Evolutionary conservation across 2,888 invertebrate species (phyloP).

Genomic region (Meta bourneti): DNA sequence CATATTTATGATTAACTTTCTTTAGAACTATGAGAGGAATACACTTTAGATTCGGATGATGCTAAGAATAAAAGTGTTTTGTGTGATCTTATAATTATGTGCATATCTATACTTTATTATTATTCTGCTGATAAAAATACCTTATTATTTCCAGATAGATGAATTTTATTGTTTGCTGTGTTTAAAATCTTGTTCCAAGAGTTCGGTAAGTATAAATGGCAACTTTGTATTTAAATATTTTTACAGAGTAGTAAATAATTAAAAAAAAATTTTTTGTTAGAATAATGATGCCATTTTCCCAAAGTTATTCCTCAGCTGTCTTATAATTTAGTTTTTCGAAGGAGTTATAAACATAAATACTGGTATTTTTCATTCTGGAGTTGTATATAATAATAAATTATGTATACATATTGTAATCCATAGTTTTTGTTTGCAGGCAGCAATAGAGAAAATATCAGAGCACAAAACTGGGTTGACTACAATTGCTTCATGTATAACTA

Average conservation of each 20-base stretch:
- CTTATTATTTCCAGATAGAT: constrained; percentile 84
- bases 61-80: too few relatives aligned
- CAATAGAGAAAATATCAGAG: constrained; percentile 62
- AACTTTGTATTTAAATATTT: neutral
- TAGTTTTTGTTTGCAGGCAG: constrained; percentile 37
- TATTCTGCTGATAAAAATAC: neutral
- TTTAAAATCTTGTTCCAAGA: constrained; percentile 83
- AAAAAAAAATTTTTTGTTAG: neutral
- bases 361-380: too few relatives aligned
- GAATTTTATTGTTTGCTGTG: constrained; percentile 95
- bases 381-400: too few relatives aligned
- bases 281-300: neutral
- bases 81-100: too few relatives aligned
- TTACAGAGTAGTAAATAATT: neutral
- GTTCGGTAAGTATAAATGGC: constrained; percentile 78
- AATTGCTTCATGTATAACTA: constrained; percentile 80
- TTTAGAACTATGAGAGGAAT: too few relatives aligned
- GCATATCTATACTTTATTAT: neutral
- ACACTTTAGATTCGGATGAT: too few relatives aligned
- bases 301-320: neutral
- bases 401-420: neutral
- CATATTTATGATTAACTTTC: too few relatives aligned
- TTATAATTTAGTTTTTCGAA: neutral
- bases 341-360: neutral
- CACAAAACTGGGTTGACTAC: constrained; percentile 78